A percentile compares a stretch with the other conserved stretches of the same genome.
These are phyloP conservation scores for Mormyrus proboscirostris DNA, from an alignment of 2,797 vertebrate genomes.

Conservation along the genomic window DNA sequence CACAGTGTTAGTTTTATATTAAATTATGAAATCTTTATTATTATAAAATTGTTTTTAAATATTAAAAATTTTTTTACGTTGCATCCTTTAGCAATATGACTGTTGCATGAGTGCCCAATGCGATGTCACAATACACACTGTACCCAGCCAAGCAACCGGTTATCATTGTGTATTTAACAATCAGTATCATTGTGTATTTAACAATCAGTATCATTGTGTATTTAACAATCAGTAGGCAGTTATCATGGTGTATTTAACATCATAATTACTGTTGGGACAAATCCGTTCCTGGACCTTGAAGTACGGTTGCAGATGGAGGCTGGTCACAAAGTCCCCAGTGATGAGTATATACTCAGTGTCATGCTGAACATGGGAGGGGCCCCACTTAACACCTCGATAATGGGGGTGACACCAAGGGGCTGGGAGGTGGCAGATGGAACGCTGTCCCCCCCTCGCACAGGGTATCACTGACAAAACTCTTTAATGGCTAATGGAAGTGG, in stretches of 20 bases:
- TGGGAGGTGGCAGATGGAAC: not conserved
- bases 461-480: not conserved
- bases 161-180: not conserved
- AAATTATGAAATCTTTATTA: not conserved
- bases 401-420: not conserved
- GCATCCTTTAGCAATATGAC: not conserved
- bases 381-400: not conserved
- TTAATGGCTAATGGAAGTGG: not conserved
- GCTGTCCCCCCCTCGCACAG: not conserved
- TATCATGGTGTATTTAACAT: not conserved
- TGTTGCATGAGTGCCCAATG: not conserved
- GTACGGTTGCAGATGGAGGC: not conserved
- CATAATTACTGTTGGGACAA: not conserved
- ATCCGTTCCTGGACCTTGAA: not conserved
- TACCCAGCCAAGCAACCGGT: not conserved
- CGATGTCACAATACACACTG: not conserved
- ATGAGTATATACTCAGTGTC: not conserved
- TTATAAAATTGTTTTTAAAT: too few species aligned
- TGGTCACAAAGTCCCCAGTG: not conserved
- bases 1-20: not conserved
- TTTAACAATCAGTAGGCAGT: not conserved
- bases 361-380: not conserved
- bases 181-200: not conserved
- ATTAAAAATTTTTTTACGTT: not conserved
- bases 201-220: not conserved